phyloP scores from a whole-genome alignment of 2,797 vertebrate genomes.

The Coccyzus lansbergi region DNA sequence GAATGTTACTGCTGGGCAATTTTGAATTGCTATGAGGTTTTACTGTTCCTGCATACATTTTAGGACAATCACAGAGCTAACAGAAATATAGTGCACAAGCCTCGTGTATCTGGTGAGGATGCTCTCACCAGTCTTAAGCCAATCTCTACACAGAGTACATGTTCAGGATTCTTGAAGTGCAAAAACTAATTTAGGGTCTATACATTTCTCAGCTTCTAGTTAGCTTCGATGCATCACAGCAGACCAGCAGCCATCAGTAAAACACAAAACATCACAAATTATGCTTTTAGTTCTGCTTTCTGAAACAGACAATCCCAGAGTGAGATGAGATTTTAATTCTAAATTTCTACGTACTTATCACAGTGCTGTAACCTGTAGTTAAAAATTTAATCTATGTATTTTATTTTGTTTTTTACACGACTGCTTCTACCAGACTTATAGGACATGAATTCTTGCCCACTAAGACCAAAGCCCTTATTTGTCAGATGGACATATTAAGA shows the following conservation, averaged over 20 bases:
- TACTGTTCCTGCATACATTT: background rate
- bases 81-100: background rate
- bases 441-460: background rate
- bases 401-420: background rate
- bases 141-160: background rate
- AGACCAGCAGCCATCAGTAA: background rate
- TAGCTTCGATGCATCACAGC: background rate
- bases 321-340: background rate
- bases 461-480: background rate
- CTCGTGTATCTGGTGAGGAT: background rate
- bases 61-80: background rate
- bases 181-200: background rate
- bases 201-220: background rate
- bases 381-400: background rate
- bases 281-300: background rate
- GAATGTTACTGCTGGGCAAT: background rate
- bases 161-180: background rate
- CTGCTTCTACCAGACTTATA: background rate
- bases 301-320: background rate
- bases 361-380: background rate
- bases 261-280: background rate
- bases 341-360: background rate
- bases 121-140: background rate
- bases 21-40: background rate
- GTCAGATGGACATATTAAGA: background rate